Evolutionary conservation across 2,888 invertebrate genomes (phyloP).

Genomic region (Drosophila barbarae): DNA sequence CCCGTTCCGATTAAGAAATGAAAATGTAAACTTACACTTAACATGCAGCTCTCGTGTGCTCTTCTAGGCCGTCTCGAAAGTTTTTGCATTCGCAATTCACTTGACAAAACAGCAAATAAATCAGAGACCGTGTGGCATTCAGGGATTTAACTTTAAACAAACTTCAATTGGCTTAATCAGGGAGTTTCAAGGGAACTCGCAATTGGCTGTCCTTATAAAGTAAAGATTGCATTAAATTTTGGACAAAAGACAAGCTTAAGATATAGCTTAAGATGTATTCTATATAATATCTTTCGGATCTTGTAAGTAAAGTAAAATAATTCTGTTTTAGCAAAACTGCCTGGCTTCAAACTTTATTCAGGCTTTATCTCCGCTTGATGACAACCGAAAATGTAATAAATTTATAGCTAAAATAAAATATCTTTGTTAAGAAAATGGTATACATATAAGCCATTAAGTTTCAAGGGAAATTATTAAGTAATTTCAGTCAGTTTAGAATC

Average conservation of each 20-base stretch:
- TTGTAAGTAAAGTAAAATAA: slow-evolving; percentile 34
- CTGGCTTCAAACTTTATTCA: not conserved
- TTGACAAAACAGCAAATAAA: slow-evolving; percentile 42
- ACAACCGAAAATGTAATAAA: not conserved
- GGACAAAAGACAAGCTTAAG: not conserved
- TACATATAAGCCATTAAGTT: not conserved
- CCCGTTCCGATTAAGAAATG: not conserved
- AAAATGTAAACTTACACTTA: slow-evolving; percentile 31
- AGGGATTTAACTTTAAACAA: not conserved
- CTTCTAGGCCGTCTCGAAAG: slow-evolving; percentile 40
- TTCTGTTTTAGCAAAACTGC: slow-evolving; percentile 21
- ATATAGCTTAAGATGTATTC: not conserved
- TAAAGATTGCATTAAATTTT: not conserved
- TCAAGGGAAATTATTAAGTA: not conserved
- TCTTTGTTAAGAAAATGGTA: not conserved
- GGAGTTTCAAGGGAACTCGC: too few relatives aligned
- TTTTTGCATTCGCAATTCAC: slow-evolving; percentile 47
- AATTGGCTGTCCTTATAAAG: not conserved
- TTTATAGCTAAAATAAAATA: not conserved
- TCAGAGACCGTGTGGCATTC: slow-evolving; percentile 27
- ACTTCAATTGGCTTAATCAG: slow-evolving; percentile 10
- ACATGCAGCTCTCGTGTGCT: slow-evolving; percentile 41
- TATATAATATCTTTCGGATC: not conserved
- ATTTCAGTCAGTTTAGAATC: not conserved
- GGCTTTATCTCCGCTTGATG: too few relatives aligned